Percentiles rank a stretch among this genome's conserved stretches.
Evolutionary conservation across 2,797 vertebrate species (phyloP).

Genomic region (Sebastes hubbsi): DNA sequence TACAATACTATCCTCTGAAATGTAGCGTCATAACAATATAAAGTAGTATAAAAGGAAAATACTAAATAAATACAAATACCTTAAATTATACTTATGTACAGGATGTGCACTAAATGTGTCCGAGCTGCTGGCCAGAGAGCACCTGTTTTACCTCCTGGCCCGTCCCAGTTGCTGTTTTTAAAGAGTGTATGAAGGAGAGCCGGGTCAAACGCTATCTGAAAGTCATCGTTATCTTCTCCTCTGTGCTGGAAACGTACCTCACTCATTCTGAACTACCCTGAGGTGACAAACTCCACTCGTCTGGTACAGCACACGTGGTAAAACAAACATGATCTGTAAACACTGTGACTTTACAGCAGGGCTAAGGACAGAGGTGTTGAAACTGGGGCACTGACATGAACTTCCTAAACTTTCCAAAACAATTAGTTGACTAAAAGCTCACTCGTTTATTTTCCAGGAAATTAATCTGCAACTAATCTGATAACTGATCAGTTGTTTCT

Average conservation of each 20-base stretch:
- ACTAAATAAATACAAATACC: background rate
- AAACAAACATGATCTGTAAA: constrained; percentile 9
- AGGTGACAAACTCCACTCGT: constrained; percentile 12
- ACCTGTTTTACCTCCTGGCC: background rate
- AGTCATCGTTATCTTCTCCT: background rate
- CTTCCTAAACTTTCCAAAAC: background rate
- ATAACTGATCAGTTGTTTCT: too few species aligned
- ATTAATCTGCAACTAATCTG: too few species aligned
- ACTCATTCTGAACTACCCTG: background rate
- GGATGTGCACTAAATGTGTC: background rate
- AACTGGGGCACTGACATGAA: background rate
- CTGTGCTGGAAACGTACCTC: background rate
- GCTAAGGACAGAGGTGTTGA: background rate
- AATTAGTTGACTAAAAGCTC: background rate
- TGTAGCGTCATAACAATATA: background rate
- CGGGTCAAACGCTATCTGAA: background rate
- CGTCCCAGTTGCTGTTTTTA: background rate
- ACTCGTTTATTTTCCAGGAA: too few species aligned
- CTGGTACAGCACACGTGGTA: background rate
- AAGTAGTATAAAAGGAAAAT: background rate
- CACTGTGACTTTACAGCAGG: background rate
- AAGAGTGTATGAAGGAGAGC: background rate
- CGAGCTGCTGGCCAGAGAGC: background rate
- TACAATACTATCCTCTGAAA: too few species aligned
- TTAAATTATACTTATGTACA: background rate